Base-by-base conservation (phyloP, 2,113 vertebrate species). In the Siphamia tubifer region DNA sequence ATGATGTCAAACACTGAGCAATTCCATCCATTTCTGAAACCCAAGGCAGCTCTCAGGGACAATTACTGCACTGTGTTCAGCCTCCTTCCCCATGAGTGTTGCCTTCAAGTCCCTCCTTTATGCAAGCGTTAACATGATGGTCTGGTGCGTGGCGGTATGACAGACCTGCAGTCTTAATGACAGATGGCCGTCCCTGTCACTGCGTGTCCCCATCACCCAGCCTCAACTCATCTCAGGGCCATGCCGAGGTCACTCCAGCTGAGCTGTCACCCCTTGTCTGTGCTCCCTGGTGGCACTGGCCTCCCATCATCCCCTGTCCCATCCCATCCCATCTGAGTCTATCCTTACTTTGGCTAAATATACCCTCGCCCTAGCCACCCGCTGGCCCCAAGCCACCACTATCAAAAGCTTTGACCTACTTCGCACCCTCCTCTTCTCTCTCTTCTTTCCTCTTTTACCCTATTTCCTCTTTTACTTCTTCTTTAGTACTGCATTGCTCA, bases 401-500 rank as follows among this genome's bases (percentile, higher is more conserved):
- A 55, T 77, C 74, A 38, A 49, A 43, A 32, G 82, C 84, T 76
- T 44, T 90, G 82, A 83, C 84, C 83, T 82, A 83, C 81, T 85
- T 82, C 23, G 4, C 63, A 57, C 24, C 30, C 47, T 49, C 49
- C 67, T 51, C 65, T 39, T 51, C 42, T 15, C 48, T 47, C 43
- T 24, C 20, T 30, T 3, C 4, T 27, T 21, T 3, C 36, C 20
- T 16, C 19, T 42, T 30, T 45, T 17, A 21, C 24, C 21, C 35
- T 69, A 12, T 42, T 34, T 51, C 39, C 25, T 15, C 1, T 19
- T 58, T 25, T 28, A 23, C 35, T 54, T 16, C 57, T 57, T 35
- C 53, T 45, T 39, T 52, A 60, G n/a, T 34, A 13, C 69, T 43
- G 43, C 49, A 47, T 13, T 39, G 4, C 74, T 79, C 65, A 58